These are phyloP conservation scores for Drosophila meridionalis DNA, from an alignment of 2,888 invertebrate species.

Conservation along the genomic window DNA sequence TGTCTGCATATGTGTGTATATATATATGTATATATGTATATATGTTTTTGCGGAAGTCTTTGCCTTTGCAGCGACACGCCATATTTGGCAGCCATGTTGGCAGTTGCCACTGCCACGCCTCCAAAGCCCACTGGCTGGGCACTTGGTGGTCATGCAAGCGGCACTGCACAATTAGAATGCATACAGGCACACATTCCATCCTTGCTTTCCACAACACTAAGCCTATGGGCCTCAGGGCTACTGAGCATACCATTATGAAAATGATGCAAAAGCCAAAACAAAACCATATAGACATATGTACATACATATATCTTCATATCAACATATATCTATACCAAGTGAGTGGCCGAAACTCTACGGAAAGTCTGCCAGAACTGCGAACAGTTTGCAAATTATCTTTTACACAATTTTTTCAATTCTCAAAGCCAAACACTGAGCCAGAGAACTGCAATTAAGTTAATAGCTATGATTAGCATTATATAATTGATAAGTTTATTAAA, in stretches of 20 bases:
- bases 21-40: conserved; percentile 13
- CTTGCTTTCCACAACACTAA: conserved; percentile 30
- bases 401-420: conserved; percentile 10
- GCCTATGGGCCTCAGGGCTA: conserved; percentile 60
- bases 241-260: conserved; percentile 46
- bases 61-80: conserved; percentile 59
- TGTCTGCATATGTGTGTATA: neutral
- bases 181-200: conserved; percentile 64
- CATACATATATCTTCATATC: neutral
- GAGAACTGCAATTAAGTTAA: conserved; percentile 22
- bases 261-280: conserved; percentile 32
- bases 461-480: conserved; percentile 15
- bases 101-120: conserved; percentile 4
- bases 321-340: neutral
- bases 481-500: conserved; percentile 9
- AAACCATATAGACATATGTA: neutral
- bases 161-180: conserved; percentile 74
- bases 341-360: conserved; percentile 5
- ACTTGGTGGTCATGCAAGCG: conserved; percentile 58
- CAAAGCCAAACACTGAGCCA: neutral
- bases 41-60: conserved; percentile 69
- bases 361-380: conserved; percentile 7
- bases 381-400: conserved; percentile 28
- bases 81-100: conserved; percentile 57
- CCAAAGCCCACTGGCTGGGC: conserved; percentile 9